Conservation (phyloP, 2,888 invertebrate species). For the Drosophila antonietae region DNA sequence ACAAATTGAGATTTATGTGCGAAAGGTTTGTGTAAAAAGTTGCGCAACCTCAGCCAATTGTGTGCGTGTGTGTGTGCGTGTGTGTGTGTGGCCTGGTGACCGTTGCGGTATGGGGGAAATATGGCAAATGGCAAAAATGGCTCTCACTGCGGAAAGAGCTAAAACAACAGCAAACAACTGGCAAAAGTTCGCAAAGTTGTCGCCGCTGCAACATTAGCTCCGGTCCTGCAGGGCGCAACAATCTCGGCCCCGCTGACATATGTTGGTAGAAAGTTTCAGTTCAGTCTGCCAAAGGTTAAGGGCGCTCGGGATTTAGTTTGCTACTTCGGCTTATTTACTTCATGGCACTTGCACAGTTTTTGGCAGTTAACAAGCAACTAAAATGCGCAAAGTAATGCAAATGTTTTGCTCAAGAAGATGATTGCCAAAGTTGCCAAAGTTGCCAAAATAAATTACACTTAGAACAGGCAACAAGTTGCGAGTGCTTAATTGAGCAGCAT, state of each 20-base stretch:
- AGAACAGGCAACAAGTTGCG: constrained; percentile 28
- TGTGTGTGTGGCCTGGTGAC: constrained; percentile 61
- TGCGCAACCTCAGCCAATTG: constrained; percentile 71
- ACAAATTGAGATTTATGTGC: constrained; percentile 77
- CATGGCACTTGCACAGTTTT: constrained; percentile 20
- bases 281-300: constrained; percentile 44
- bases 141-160: constrained; percentile 31
- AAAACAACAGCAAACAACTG: constrained; percentile 39
- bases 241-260: constrained; percentile 48
- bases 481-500: constrained; percentile 11
- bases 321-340: constrained; percentile 37
- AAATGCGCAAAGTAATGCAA: constrained; percentile 40
- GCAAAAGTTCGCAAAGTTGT: constrained; percentile 55
- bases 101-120: constrained; percentile 58
- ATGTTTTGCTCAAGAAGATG: constrained; percentile 16
- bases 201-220: constrained; percentile 57
- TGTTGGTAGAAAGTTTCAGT: constrained; percentile 38
- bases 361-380: constrained; percentile 47
- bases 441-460: constrained; percentile 9
- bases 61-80: constrained; percentile 17
- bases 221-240: constrained; percentile 39
- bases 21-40: constrained; percentile 66
- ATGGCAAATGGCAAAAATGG: constrained; percentile 57
- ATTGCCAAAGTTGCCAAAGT: constrained; percentile 19
- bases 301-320: constrained; percentile 39